Conservation (phyloP, 1,140 invertebrate species). For the Drosophila santomea region DNA sequence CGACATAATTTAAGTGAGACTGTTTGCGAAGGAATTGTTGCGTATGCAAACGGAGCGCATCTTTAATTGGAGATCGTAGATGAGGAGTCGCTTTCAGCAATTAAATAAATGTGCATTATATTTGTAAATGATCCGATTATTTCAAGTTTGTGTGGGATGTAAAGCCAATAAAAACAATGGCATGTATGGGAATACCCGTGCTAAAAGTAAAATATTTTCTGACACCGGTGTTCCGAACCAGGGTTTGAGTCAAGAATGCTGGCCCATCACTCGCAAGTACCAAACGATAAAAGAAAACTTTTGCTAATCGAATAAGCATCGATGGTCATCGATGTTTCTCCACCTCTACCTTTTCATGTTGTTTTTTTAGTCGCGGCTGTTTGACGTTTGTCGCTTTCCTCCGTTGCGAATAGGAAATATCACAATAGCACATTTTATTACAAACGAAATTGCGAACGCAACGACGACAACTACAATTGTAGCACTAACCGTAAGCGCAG, state of each 20-base stretch:
- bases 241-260: background rate
- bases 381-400: slow-evolving; percentile 24
- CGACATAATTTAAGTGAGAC: too few relatives aligned
- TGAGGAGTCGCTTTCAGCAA: too few relatives aligned
- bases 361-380: slow-evolving; percentile 7
- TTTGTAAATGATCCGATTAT: too few relatives aligned
- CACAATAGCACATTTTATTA: slow-evolving; percentile 1
- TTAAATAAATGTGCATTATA: too few relatives aligned
- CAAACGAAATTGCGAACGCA: slow-evolving; percentile 8
- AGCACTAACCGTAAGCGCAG: background rate
- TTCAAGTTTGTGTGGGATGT: too few relatives aligned
- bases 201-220: too few relatives aligned
- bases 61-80: too few relatives aligned
- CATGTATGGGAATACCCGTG: too few relatives aligned
- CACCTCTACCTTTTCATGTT: background rate
- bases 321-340: background rate
- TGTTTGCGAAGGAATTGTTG: too few relatives aligned
- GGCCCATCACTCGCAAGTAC: background rate
- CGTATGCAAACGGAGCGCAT: too few relatives aligned
- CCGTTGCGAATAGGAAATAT: slow-evolving; percentile 24
- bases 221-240: background rate
- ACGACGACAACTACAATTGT: background rate
- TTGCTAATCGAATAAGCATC: background rate
- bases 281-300: background rate
- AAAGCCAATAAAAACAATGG: too few relatives aligned